These are phyloP conservation scores for Zele albiditarsus DNA, from an alignment of 2,888 invertebrate genomes.

Conservation along the genomic window DNA sequence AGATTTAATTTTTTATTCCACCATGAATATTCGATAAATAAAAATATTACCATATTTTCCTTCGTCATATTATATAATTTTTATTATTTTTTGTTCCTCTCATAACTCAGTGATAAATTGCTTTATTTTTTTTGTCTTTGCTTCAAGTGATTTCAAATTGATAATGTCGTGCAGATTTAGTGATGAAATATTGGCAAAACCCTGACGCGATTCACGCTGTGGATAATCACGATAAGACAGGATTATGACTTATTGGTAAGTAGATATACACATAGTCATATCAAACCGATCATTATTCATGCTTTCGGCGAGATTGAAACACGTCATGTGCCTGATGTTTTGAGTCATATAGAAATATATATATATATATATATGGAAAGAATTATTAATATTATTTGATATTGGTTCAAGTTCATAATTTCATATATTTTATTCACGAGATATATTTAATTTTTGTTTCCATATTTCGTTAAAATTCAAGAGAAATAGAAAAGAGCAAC, in stretches of 20 bases:
- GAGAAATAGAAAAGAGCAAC: slow-evolving; percentile 32
- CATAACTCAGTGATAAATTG: not conserved
- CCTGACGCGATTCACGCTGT: not conserved
- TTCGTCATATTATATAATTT: not conserved
- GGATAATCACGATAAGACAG: slow-evolving; percentile 35
- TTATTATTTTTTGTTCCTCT: not conserved
- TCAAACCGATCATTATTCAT: slow-evolving; percentile 53
- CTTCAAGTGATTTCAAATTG: not conserved
- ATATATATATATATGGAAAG: too few relatives aligned
- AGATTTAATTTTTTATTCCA: not conserved
- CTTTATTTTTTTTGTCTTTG: not conserved
- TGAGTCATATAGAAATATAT: too few relatives aligned
- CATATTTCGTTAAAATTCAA: slow-evolving; percentile 14
- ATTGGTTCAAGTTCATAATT: too few relatives aligned
- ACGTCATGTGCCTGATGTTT: not conserved
- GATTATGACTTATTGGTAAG: slow-evolving; percentile 28
- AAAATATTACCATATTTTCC: not conserved
- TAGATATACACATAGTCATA: slow-evolving; percentile 25
- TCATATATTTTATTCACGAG: too few relatives aligned
- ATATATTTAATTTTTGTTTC: too few relatives aligned
- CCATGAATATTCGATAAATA: not conserved
- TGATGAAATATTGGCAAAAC: slow-evolving; percentile 6
- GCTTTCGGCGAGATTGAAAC: slow-evolving; percentile 56
- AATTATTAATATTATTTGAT: too few relatives aligned
- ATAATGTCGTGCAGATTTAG: not conserved